Evolutionary conservation across 1,140 invertebrate species (phyloP), one percentile per base, ranked within the genome.

Genomic region (Saccostrea echinata): DNA sequence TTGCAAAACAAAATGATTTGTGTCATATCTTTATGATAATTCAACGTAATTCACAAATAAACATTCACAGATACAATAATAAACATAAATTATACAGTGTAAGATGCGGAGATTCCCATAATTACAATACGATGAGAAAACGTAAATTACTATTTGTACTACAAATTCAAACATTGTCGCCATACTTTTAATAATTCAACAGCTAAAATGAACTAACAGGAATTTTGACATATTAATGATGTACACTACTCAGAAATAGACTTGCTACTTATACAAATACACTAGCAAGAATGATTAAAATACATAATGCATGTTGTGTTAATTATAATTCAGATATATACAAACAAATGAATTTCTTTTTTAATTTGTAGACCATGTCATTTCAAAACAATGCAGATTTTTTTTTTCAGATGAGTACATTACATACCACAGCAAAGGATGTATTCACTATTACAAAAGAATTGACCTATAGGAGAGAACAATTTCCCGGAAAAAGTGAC

Each of bases 131-230:
- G 16, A 13, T 27, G 43, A 76, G 68, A 11, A 76, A 27, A 76
- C 68, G 30, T 30, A 30, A 30, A 33, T 76, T 27, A 76, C 68
- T 4, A 76, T 64, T 76, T 76, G 68, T 76, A 76, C 8, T 27
- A 76, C 68, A 76, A 76, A 76, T 76, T 33, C 68, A 76, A 76
- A 76, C 24, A 76, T 16, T 76, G 68, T 76, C 68, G 68, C 68
- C 68, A 76, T 24, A 76, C 68, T 33, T 76, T 16, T 33, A 76
- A 12, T 12, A 76, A 30, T 76, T 33, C 68, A 16, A 27, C 12
- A 30, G 13, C 27, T 11, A 13, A 33, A 76, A 76, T 76, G 27
- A 76, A 76, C 13, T 33, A 9, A 30, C 24, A 76, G 68, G 68
- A 76, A 30, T 27, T 13, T 30, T 76, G 68, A 76, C 24, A 30